These are phyloP conservation scores for Agrilus planipennis DNA, from an alignment of 1,140 invertebrate genomes.

Conservation along the genomic window DNA sequence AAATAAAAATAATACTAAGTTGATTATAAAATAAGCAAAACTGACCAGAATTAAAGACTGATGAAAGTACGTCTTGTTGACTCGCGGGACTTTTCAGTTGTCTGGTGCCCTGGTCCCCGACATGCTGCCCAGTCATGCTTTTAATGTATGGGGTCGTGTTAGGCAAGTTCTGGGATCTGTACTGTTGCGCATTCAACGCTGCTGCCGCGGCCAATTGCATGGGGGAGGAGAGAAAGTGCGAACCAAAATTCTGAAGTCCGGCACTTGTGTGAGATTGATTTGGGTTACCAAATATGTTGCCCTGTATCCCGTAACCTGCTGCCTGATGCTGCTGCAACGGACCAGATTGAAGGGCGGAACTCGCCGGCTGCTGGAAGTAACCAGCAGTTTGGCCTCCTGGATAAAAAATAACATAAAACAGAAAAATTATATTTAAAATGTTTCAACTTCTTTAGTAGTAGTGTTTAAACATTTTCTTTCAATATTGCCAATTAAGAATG, in stretches of 20 bases:
- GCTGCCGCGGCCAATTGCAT: slow-evolving; percentile 25
- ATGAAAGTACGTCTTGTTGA: slow-evolving; percentile 29
- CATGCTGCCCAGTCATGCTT: slow-evolving; percentile 15
- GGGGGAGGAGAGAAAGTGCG: slow-evolving; percentile 10
- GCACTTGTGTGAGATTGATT: slow-evolving; percentile 29
- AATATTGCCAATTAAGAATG: too few species aligned
- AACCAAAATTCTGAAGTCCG: slow-evolving; percentile 22
- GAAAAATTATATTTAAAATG: too few species aligned
- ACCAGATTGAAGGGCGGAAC: slow-evolving; percentile 24
- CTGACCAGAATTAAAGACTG: slow-evolving; percentile 31
- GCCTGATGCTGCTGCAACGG: slow-evolving; percentile 29
- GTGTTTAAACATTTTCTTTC: too few species aligned
- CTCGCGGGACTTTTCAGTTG: slow-evolving; percentile 31
- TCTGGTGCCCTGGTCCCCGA: slow-evolving; percentile 15
- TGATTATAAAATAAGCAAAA: not conserved
- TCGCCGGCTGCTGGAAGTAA: slow-evolving; percentile 31
- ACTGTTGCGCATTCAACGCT: slow-evolving; percentile 17
- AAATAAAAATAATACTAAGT: slow-evolving; percentile 11
- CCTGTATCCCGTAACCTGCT: slow-evolving; percentile 29
- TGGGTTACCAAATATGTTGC: slow-evolving; percentile 29
- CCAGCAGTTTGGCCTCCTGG: slow-evolving; percentile 32
- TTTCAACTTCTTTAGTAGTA: too few species aligned
- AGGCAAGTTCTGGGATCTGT: slow-evolving; percentile 18
- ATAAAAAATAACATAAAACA: too few species aligned
- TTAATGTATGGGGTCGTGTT: slow-evolving; percentile 27